Evolutionary conservation across 2,113 vertebrate species (phyloP).

Genomic region (Catharus minimus): DNA sequence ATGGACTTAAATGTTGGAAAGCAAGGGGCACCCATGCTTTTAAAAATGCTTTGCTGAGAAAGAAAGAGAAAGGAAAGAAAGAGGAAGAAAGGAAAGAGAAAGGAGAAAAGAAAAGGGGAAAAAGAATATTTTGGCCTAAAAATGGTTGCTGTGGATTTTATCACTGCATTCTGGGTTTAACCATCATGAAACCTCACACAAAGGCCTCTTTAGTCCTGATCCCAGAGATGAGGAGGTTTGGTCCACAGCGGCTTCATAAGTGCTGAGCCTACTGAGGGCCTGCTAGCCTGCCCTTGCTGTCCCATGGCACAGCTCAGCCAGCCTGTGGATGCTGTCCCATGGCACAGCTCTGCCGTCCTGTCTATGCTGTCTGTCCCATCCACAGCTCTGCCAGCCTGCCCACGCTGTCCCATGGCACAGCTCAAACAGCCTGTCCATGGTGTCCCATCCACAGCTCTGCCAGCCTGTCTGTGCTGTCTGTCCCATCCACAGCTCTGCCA

Average conservation of each 20-base stretch:
- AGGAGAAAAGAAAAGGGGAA: fast-evolving
- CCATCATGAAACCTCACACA: background rate
- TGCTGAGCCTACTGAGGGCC: background rate
- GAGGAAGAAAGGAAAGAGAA: background rate
- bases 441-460: no score
- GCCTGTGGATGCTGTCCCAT: no score
- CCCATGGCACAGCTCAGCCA: no score
- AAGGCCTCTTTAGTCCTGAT: background rate
- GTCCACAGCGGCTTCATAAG: fast-evolving
- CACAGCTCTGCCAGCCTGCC: no score
- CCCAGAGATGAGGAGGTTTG: background rate
- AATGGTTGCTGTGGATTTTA: background rate
- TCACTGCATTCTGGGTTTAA: background rate
- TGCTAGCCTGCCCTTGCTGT: background rate
- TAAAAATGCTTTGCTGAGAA: background rate
- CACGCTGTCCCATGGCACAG: background rate
- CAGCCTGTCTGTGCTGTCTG: no score
- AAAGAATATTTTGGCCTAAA: background rate
- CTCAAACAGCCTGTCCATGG: no score
- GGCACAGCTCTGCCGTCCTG: no score
- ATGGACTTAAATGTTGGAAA: background rate
- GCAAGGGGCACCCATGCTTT: fast-evolving
- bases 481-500: no score
- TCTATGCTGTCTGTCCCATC: no score
- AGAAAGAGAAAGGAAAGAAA: background rate